These are phyloP conservation scores for Orthosia cruda DNA, from an alignment of 2,888 invertebrate genomes.

Conservation along the genomic window DNA sequence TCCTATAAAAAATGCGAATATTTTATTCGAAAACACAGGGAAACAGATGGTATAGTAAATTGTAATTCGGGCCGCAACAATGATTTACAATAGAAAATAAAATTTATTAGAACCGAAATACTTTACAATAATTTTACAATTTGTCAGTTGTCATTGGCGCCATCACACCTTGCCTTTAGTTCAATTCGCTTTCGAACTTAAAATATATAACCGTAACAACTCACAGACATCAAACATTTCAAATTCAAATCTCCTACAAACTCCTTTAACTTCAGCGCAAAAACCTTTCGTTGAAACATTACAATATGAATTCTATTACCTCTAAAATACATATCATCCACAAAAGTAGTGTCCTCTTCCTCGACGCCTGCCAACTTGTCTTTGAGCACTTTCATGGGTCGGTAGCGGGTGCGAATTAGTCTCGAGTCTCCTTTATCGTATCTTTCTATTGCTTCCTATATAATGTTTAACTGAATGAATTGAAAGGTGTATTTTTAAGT, in stretches of 20 bases:
- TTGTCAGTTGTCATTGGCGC: neutral
- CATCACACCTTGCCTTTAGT: neutral
- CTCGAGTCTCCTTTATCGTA: constrained; percentile 87
- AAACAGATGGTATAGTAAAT: neutral
- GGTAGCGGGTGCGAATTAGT: constrained; percentile 87
- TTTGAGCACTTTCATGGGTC: constrained; percentile 89
- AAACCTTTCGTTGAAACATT: neutral
- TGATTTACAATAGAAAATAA: neutral
- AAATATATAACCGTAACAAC: neutral
- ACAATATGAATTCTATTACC: constrained; percentile 74
- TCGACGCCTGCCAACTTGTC: constrained; percentile 85
- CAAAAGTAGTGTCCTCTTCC: constrained; percentile 86
- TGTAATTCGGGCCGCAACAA: neutral
- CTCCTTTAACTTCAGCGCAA: neutral
- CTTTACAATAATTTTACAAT: neutral
- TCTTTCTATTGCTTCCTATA: constrained; percentile 84
- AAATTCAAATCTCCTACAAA: constrained; percentile 10
- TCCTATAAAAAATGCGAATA: no score
- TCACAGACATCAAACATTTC: neutral
- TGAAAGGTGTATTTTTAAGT: neutral
- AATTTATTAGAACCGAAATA: neutral
- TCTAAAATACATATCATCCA: constrained; percentile 88
- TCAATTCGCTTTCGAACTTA: neutral
- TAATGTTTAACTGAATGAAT: constrained; percentile 48
- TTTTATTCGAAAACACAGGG: neutral